A percentile compares a stretch with the other conserved stretches of the same genome.
These are phyloP conservation scores for Drosophila melanosoma DNA, from an alignment of 2,888 invertebrate species.

Conservation along the genomic window DNA sequence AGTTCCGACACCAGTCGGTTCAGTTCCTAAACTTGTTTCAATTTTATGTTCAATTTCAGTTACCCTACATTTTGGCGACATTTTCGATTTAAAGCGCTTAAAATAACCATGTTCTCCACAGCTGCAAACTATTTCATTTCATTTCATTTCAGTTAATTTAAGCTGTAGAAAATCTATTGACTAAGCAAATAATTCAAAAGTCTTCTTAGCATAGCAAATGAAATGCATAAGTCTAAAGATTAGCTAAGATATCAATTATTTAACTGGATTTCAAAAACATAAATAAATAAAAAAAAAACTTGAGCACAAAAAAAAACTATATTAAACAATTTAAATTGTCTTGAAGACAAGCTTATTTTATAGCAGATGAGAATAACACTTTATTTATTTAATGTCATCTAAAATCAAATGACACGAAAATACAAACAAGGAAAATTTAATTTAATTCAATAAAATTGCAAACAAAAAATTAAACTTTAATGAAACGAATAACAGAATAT, in stretches of 20 bases:
- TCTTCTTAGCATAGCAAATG: not conserved
- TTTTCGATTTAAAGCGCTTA: not conserved
- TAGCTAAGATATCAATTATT: not conserved
- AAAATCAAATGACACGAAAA: not conserved
- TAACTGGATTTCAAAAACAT: not conserved
- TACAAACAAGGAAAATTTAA: not conserved
- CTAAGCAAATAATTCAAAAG: not conserved
- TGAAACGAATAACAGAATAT: not conserved
- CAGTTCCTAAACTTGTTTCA: conserved; percentile 75
- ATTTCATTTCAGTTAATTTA: not conserved
- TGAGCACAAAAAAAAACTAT: not conserved
- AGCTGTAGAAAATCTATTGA: not conserved
- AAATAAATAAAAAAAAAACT: rapidly evolving
- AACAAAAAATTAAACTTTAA: too few species aligned
- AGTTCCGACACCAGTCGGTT: conserved; percentile 56
- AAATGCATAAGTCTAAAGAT: not conserved
- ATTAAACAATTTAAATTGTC: not conserved
- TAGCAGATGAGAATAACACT: not conserved
- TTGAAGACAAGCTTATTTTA: not conserved
- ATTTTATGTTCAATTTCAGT: conserved; percentile 49
- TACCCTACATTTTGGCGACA: conserved; percentile 36
- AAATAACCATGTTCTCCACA: not conserved
- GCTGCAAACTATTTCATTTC: not conserved
- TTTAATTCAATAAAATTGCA: not conserved
- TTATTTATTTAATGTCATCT: not conserved